Conservation (phyloP, 2,888 invertebrate species). For the Xanthia icteritia region DNA sequence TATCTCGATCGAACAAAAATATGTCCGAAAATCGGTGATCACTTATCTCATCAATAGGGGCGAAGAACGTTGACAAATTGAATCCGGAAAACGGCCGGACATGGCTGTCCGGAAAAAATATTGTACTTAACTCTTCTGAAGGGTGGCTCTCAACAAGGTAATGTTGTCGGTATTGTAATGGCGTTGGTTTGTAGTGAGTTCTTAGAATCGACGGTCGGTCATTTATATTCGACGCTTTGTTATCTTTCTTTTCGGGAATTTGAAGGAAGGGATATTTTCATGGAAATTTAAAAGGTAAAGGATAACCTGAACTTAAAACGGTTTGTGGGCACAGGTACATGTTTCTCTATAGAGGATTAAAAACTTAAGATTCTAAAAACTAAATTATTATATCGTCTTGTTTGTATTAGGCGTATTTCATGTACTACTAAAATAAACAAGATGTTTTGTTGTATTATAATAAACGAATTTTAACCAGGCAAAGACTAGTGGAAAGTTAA, state of each 20-base stretch:
- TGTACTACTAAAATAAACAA: too few species aligned
- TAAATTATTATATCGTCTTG: neutral
- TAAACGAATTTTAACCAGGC: too few species aligned
- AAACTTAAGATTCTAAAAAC: neutral
- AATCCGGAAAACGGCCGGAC: slow-evolving; percentile 52
- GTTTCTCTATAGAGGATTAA: neutral
- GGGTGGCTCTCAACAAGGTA: slow-evolving; percentile 38
- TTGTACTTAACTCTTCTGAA: slow-evolving; percentile 37
- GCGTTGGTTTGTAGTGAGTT: neutral
- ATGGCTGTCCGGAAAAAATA: slow-evolving; percentile 42
- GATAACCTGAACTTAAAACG: too few species aligned
- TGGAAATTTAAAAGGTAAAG: neutral
- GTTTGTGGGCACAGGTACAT: neutral
- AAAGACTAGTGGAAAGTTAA: neutral
- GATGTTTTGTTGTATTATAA: too few species aligned
- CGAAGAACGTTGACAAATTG: slow-evolving; percentile 63
- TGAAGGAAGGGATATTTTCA: neutral
- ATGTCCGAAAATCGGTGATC: slow-evolving; percentile 47
- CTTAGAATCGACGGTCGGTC: neutral
- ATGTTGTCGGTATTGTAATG: slow-evolving; percentile 15
- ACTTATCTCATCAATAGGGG: slow-evolving; percentile 50
- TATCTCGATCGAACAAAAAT: slow-evolving; percentile 28
- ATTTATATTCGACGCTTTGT: neutral
- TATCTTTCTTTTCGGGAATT: neutral
- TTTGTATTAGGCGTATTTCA: too few species aligned